These are phyloP conservation scores for Adineta ricciae DNA, from an alignment of 2,888 invertebrate genomes.

Conservation along the genomic window DNA sequence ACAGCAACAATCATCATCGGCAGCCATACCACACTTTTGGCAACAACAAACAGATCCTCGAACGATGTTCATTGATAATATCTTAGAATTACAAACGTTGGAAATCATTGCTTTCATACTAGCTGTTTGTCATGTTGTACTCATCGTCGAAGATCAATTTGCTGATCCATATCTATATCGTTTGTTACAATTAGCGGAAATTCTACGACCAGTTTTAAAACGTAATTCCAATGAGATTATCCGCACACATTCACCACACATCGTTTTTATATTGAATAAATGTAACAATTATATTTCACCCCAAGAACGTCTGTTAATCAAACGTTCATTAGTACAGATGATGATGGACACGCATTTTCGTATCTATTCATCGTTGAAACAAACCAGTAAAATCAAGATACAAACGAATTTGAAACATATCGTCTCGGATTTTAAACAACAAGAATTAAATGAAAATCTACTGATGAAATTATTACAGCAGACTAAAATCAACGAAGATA, in stretches of 20 bases:
- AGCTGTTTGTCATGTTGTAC: conserved; percentile 76
- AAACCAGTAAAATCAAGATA: background rate
- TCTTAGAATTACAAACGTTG: conserved; percentile 57
- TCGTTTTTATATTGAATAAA: conserved; percentile 8
- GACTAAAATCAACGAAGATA: background rate
- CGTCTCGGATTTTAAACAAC: background rate
- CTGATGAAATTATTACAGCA: background rate
- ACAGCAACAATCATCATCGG: background rate
- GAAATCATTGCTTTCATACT: conserved; percentile 72
- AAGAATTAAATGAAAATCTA: conserved; percentile 9
- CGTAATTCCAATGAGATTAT: background rate
- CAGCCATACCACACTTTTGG: conserved; percentile 6
- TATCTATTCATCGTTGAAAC: background rate
- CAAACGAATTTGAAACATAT: conserved; percentile 10
- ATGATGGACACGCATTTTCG: background rate
- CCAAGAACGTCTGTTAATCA: conserved; percentile 9
- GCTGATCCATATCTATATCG: conserved; percentile 62
- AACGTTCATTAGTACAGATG: background rate
- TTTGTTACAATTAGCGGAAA: conserved; percentile 12
- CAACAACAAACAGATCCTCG: conserved; percentile 8
- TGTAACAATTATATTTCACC: conserved; percentile 12
- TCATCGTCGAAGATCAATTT: conserved; percentile 80
- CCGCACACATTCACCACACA: background rate
- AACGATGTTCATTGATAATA: conserved; percentile 26
- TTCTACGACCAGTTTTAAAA: background rate